Base-by-base conservation (phyloP, 2,113 vertebrate genomes). In the Catharus minimus region DNA sequence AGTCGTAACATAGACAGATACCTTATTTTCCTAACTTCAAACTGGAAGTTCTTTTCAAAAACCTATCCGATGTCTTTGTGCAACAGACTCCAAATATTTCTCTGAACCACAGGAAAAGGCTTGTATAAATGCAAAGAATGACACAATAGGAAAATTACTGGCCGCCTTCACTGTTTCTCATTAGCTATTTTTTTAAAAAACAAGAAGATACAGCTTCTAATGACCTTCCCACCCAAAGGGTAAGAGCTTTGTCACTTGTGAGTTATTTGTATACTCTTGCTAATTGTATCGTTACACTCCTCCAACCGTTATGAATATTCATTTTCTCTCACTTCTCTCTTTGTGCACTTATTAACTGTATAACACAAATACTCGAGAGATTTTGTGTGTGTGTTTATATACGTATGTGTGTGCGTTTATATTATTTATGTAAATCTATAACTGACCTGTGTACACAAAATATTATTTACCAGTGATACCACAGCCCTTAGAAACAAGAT, bases 251-350 rank as follows among this genome's bases (percentile, higher is more conserved):
- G 87, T 93, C 93, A 92, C 92, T 94, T 66, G 55, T 90, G 90
- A 95, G 90, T 90, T 80, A 93, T 93, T 92, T 93, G 92, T 92
- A 94, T 74, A 93, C 58, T 91, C 94, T 75, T 82, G 91, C 77
- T 96, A 96, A 96, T 92, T 97, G 75, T 95, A 96, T 82, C 13
- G 73, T 89, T 91, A 82, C 82, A 82, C 65, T 97, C 69, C 91
- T 91, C 89, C 68, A 56, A 81, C 38, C 0, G 1, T 68, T 92
- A 96, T 94, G 96, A 96, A 97, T 93, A 96, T 92, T 97, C 90
- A 96, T 96, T 85, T 95, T 83, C 89, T 76, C 85, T 86, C 76
- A 95, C 90, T 92, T 91, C 81, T 60, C 71, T 95, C 90, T 74
- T 81, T 77, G 88, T 93, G 74, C 84, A 95, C 67, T 93, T 87